Evolutionary conservation across 2,113 vertebrate species (phyloP).

Genomic region (Periophthalmus modestus): DNA sequence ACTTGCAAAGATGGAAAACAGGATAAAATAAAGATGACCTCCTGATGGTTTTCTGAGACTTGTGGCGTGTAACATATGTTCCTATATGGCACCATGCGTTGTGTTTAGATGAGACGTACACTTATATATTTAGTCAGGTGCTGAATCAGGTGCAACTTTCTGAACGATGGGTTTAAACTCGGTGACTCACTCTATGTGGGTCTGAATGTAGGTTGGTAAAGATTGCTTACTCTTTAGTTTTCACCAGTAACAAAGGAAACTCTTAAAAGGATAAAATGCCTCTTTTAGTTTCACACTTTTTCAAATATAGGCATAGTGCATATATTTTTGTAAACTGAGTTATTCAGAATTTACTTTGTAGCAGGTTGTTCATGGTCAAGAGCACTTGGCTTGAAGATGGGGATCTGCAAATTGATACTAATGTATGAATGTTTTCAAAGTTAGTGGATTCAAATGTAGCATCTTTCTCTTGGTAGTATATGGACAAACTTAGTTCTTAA

Average conservation of each 20-base stretch:
- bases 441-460: too few relatives aligned
- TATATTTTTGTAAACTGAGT: too few relatives aligned
- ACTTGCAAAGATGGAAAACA: conserved; percentile 37
- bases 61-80: background rate
- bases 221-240: conserved; percentile 2
- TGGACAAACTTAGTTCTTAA: too few relatives aligned
- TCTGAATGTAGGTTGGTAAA: background rate
- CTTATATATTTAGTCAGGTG: conserved; percentile 6
- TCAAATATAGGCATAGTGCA: too few relatives aligned
- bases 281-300: too few relatives aligned
- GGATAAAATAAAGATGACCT: conserved; percentile 53
- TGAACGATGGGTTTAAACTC: background rate
- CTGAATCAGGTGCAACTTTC: conserved; percentile 4
- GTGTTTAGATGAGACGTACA: background rate
- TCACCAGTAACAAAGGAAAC: background rate
- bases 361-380: too few relatives aligned
- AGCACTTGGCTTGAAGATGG: too few relatives aligned
- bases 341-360: too few relatives aligned
- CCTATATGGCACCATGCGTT: conserved; percentile 4
- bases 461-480: too few relatives aligned
- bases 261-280: background rate
- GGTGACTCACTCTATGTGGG: conserved; percentile 5
- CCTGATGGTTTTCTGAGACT: conserved; percentile 25
- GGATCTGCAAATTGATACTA: too few relatives aligned
- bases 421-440: too few relatives aligned